Conservation (phyloP, 2,797 vertebrate genomes). For the Clamator glandarius region DNA sequence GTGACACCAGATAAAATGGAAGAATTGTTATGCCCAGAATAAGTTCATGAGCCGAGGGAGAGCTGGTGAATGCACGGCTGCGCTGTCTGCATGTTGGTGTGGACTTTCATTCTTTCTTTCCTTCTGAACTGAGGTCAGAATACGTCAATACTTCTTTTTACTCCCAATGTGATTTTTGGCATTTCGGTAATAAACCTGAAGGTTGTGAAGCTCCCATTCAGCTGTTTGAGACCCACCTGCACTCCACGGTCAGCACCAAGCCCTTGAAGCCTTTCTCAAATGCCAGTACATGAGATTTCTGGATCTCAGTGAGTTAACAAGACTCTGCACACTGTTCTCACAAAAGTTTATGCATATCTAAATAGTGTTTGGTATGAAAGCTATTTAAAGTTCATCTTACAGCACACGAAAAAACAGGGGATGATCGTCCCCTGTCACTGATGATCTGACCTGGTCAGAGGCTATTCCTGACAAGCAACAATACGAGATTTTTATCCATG, state of each 20-base stretch:
- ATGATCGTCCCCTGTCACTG: neutral
- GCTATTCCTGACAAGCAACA: neutral
- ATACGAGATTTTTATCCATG: neutral
- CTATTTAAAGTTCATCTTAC: neutral
- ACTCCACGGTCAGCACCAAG: neutral
- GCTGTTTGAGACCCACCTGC: neutral
- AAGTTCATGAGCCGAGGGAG: neutral
- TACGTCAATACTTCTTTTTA: neutral
- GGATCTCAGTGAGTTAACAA: neutral
- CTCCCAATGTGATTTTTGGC: neutral
- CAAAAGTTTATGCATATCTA: neutral
- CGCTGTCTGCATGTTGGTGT: neutral
- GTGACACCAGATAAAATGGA: neutral
- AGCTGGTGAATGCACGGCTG: neutral
- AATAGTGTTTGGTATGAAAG: neutral
- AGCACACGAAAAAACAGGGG: neutral
- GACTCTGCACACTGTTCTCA: neutral
- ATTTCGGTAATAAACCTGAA: neutral
- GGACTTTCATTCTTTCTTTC: neutral
- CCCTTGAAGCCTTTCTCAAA: neutral
- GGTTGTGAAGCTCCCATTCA: neutral
- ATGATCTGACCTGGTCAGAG: neutral
- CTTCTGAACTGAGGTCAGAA: neutral
- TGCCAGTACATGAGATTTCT: neutral
- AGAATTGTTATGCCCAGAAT: neutral